phyloP scores from a whole-genome alignment of 2,113 vertebrate genomes.

The Felis catus region F.catus_Fca126_mat1.0 CM031420.1:118788001-118788500 shows the following conservation, averaged over 20 bases:
- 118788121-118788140: conserved; percentile 9
- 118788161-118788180: conserved; percentile 14
- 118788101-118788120: conserved; percentile 43
- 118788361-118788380: background rate
- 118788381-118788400: background rate
- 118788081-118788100: conserved; percentile 45
- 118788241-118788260: background rate
- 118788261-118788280: background rate
- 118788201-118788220: background rate
- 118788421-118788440: background rate
- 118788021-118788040: conserved; percentile 23
- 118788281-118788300: background rate
- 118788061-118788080: conserved; percentile 59
- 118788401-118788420: background rate
- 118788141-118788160: conserved; percentile 36
- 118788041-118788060: conserved; percentile 42
- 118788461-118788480: background rate
- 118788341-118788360: background rate
- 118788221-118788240: background rate
- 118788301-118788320: background rate
- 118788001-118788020: background rate
- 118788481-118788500: background rate
- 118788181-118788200: background rate
- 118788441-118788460: background rate
- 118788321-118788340: background rate